Evolutionary conservation across 64 coral and sea anemone species (phyloP).

Genomic region (Astreopora myriophthalma): DNA sequence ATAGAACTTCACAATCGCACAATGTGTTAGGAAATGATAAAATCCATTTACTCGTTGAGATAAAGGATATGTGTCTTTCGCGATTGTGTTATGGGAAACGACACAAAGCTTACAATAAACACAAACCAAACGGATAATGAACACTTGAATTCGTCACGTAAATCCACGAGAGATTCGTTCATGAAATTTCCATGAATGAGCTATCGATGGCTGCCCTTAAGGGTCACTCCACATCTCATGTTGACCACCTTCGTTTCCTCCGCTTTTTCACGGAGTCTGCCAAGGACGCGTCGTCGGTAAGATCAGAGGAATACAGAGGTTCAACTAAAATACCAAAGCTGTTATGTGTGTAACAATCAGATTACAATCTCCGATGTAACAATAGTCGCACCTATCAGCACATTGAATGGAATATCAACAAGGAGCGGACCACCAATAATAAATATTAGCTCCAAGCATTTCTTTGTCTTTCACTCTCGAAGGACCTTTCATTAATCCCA

Average conservation of each 20-base stretch:
- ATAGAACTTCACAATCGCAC: background rate
- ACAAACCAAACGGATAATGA: background rate
- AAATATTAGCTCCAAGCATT: background rate
- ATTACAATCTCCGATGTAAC: slow-evolving; percentile 21
- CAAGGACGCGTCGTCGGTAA: background rate
- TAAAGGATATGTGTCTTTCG: background rate
- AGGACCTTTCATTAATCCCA: background rate
- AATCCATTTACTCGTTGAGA: background rate
- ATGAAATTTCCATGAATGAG: background rate
- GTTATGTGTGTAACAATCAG: slow-evolving; percentile 28
- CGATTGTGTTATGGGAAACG: background rate
- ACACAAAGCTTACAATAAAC: background rate
- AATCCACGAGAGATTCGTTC: background rate
- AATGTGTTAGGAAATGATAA: slow-evolving; percentile 18
- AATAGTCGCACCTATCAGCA: slow-evolving; percentile 34
- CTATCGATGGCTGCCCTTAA: background rate
- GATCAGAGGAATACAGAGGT: background rate
- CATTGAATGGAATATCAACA: slow-evolving; percentile 45
- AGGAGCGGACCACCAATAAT: background rate
- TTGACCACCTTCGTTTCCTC: background rate
- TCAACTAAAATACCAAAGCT: background rate
- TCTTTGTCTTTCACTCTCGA: background rate
- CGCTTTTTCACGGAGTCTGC: background rate
- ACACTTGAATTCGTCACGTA: background rate
- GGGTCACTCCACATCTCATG: background rate